Base-by-base conservation (phyloP, 2,888 invertebrate genomes). In the Neelides folsomi region DNA sequence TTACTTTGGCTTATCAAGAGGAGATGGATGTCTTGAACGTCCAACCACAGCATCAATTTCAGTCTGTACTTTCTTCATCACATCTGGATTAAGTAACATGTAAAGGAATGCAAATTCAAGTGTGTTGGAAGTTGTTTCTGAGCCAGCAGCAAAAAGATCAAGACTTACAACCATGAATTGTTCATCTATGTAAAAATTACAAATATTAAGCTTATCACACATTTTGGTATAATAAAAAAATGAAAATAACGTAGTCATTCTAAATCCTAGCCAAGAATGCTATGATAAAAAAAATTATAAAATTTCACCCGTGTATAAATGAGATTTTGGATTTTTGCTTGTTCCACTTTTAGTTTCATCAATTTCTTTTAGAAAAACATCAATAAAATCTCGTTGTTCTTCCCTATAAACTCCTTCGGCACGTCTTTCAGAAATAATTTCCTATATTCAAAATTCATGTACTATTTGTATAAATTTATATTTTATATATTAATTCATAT, bases 41-140 rank as follows among this genome's bases (percentile, higher is more conserved):
- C n/a, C n/a, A n/a, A n/a, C n/a, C n/a, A n/a, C n/a, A n/a, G n/a
- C n/a, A 41, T 67, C 67, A 39, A 68, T 65, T 53, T 68, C 67
- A 6, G 59, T 55, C 12, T 65, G 64, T 1, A 68, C 57, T 49
- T 60, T 61, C 18, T 52, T 48, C 50, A 66, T 66, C 2, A 66
- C 55, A 9, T 66, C 56, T 2, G 66, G 66, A 55, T 65, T 51
- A 3, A 61, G 51, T 7, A 65, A 56, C 59, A 67, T 62, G 35
- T 63, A 66, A 34, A 68, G 46, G 19, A 68, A 49, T 2, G 62
- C 60, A 48, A 62, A 66, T 27, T 62, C 58, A 7, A 65, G 44
- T 1, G 58, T 49, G 39, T 63, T 62, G 2, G 58, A 53, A 2
- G 65, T 65, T 10, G 65, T 66, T 49, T 66, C 66, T 6, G 56